phyloP scores from a whole-genome alignment of 2,113 vertebrate genomes.

The Mirounga angustirostris region DNA sequence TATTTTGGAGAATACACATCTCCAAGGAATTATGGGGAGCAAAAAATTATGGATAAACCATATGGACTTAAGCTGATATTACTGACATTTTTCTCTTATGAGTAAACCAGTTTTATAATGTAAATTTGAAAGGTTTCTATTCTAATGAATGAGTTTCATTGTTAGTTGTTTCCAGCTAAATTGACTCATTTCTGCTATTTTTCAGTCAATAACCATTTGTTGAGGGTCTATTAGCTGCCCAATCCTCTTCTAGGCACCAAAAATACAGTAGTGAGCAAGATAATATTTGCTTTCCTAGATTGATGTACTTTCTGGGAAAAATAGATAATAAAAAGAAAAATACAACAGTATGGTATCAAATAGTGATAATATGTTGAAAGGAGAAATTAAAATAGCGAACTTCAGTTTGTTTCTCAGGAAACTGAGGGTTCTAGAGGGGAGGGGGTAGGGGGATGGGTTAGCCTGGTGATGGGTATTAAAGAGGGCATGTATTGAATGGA shows the following conservation, averaged over 20 bases:
- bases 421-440: too few species aligned
- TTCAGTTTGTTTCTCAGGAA: neutral
- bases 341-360: neutral
- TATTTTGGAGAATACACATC: conserved; percentile 53
- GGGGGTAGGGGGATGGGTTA: too few species aligned
- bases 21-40: neutral
- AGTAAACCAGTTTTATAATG: conserved; percentile 12
- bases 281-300: neutral
- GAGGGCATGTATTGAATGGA: too few species aligned
- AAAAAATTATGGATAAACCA: conserved; percentile 30
- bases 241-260: neutral
- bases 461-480: too few species aligned
- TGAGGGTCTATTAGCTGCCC: neutral
- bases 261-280: neutral
- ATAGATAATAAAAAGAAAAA: neutral
- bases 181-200: neutral
- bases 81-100: conserved; percentile 32
- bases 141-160: conserved; percentile 48
- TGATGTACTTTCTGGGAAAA: neutral
- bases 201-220: neutral
- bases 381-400: neutral
- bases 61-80: conserved; percentile 10
- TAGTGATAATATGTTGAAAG: neutral
- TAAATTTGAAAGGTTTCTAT: conserved; percentile 17
- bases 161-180: neutral